Conservation (phyloP, 2,888 invertebrate genomes). For the Pocota personata region DNA sequence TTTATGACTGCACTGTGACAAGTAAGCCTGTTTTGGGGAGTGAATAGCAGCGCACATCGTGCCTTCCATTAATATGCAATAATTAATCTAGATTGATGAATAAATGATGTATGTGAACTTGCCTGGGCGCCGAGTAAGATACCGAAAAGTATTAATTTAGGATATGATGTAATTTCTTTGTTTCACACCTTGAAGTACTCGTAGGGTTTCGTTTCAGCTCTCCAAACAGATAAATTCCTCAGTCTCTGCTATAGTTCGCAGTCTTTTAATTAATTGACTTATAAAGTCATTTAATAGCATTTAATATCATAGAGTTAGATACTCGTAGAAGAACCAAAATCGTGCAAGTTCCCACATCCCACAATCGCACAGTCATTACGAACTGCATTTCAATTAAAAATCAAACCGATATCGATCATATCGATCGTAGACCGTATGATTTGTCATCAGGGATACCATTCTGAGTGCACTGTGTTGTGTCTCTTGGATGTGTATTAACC, state of each 20-base stretch:
- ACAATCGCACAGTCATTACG: slow-evolving; percentile 35
- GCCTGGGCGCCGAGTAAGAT: not conserved
- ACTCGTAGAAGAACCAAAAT: not conserved
- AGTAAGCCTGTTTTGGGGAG: slow-evolving; percentile 7
- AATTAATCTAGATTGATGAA: slow-evolving; percentile 60
- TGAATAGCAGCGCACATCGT: slow-evolving; percentile 35
- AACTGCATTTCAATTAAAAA: slow-evolving; percentile 63
- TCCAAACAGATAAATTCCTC: not conserved
- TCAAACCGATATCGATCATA: slow-evolving; percentile 56
- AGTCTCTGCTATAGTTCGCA: slow-evolving; percentile 1
- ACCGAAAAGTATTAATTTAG: slow-evolving; percentile 5
- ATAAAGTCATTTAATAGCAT: slow-evolving; percentile 25
- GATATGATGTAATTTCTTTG: not conserved
- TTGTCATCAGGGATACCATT: slow-evolving; percentile 59
- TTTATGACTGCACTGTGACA: slow-evolving; percentile 49
- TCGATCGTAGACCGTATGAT: slow-evolving; percentile 54
- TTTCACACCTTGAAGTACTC: not conserved
- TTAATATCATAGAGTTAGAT: slow-evolving; percentile 12
- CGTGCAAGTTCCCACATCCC: slow-evolving; percentile 40
- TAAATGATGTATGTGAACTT: slow-evolving; percentile 45
- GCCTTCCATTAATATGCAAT: slow-evolving; percentile 46
- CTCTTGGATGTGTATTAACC: slow-evolving; percentile 39
- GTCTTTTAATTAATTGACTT: slow-evolving; percentile 23
- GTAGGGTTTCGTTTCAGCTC: not conserved
- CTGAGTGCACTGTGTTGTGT: slow-evolving; percentile 5